A percentile compares a stretch with the other conserved stretches of the same genome.
Conservation (phyloP, 2,888 invertebrate genomes). For the Cabera pusaria region DNA sequence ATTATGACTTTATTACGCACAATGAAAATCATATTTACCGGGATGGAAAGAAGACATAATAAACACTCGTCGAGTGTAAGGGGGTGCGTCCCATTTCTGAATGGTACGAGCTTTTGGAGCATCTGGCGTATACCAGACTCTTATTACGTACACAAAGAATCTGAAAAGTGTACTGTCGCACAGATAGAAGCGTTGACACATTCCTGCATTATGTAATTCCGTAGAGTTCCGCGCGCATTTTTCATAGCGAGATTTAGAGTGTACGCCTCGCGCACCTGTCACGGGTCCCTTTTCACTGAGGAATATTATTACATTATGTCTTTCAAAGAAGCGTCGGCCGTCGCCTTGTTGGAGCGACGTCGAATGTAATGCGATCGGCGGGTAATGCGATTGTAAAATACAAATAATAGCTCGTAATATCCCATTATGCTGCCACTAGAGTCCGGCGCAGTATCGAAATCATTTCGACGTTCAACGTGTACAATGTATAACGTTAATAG, state of each 20-base stretch:
- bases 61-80: slow-evolving; percentile 65
- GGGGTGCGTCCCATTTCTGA: slow-evolving; percentile 41
- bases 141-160: slow-evolving; percentile 75
- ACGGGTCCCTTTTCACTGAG: slow-evolving; percentile 54
- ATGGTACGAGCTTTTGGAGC: slow-evolving; percentile 51
- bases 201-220: slow-evolving; percentile 70
- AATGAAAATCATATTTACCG: slow-evolving; percentile 75
- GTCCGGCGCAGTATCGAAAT: slow-evolving; percentile 30
- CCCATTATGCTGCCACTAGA: slow-evolving; percentile 27
- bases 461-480: slow-evolving; percentile 32
- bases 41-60: slow-evolving; percentile 64
- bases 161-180: slow-evolving; percentile 49
- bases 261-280: slow-evolving; percentile 67
- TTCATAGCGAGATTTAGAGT: slow-evolving; percentile 70
- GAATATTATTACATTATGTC: slow-evolving; percentile 76
- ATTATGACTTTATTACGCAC: slow-evolving; percentile 72
- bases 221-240: slow-evolving; percentile 59
- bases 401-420: slow-evolving; percentile 37
- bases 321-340: slow-evolving; percentile 50
- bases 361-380: slow-evolving; percentile 40
- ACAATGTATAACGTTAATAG: slow-evolving; percentile 5
- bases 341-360: slow-evolving; percentile 41
- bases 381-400: slow-evolving; percentile 41
- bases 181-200: slow-evolving; percentile 60
- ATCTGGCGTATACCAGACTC: slow-evolving; percentile 55